Base-by-base conservation (phyloP, 35 echinoderm and acorn worm genomes). In the Nesometra sesokonis region DNA sequence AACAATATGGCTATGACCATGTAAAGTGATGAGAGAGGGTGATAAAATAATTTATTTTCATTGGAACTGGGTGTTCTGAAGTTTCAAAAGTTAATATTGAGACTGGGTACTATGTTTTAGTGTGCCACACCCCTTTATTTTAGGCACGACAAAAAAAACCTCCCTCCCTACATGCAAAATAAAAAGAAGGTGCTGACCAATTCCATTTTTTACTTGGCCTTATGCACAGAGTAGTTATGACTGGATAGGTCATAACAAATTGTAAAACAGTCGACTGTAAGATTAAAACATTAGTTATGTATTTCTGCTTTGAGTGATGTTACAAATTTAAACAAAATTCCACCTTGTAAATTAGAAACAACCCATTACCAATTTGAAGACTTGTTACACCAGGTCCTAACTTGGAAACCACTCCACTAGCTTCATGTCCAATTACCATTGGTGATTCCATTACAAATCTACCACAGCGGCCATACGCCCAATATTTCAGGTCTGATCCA, bases 381-480 rank as follows among this genome's bases (percentile, higher is more conserved):
- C 82, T 77, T 81, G 86, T 91, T 7, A 91, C 89, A 32, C 47
- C 78, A 32, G 36, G 13, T 5, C 89, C 89, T 11, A 91, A 23
- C 32, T 85, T 78, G 29, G 39, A 32, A 31, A 91, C 89, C 0
- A 46, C 78, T 29, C 89, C 89, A 57, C 89, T 91, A 7, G 89
- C 89, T 57, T 91, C 89, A 39, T 91, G 89, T 9, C 89, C 89
- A 7, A 86, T 91, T 32, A 91, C 89, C 89, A 91, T 91, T 23
- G 89, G 89, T 5, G 32, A 76, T 0, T 85, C 81, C 37, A 91
- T 32, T 34, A 86, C 32, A 35, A 86, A 86, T 29, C 89, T 35
- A 19, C 89, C 89, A 32, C 89, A 91, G 37, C 78, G 57, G 1
- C 89, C 89, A 83, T 86, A 47, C 29, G 89, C 77, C 89, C 89